Evolutionary conservation across 2,888 invertebrate species (phyloP).

Genomic region (Acanthacorydalis orientalis): DNA sequence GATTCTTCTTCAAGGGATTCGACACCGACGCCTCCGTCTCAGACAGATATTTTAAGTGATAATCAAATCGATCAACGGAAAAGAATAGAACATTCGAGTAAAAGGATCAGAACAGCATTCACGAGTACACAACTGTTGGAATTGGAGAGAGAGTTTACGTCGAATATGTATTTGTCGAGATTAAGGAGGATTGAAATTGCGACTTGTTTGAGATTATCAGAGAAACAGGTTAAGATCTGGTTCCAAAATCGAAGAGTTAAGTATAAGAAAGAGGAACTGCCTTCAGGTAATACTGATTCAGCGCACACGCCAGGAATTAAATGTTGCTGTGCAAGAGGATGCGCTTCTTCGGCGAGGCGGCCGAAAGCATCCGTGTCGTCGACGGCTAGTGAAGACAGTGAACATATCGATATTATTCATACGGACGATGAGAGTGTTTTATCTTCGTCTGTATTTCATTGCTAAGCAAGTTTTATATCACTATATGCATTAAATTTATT

Average conservation of each 20-base stretch:
- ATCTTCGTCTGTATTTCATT: too few species aligned
- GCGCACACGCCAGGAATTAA: constrained; percentile 15
- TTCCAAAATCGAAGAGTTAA: constrained; percentile 89
- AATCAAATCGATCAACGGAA: constrained; percentile 21
- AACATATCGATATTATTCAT: constrained; percentile 22
- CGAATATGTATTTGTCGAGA: constrained; percentile 82
- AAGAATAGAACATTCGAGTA: constrained; percentile 51
- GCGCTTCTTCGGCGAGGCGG: constrained; percentile 18
- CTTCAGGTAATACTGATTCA: constrained; percentile 16
- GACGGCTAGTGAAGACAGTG: constrained; percentile 19
- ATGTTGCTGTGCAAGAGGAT: constrained; percentile 34
- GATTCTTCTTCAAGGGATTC: constrained; percentile 24
- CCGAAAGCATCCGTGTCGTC: constrained; percentile 16
- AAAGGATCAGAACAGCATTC: constrained; percentile 84
- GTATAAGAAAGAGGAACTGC: constrained; percentile 75
- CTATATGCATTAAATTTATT: too few species aligned
- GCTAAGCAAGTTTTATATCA: too few species aligned
- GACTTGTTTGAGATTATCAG: constrained; percentile 68
- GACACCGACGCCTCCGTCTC: constrained; percentile 36
- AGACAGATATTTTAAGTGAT: constrained; percentile 13
- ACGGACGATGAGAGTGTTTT: constrained; percentile 16
- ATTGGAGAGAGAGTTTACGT: constrained; percentile 73
- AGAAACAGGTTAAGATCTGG: constrained; percentile 93
- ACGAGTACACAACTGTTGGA: constrained; percentile 78
- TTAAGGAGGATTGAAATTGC: constrained; percentile 86